phyloP scores from a whole-genome alignment of 2,888 invertebrate species.

The Eueremaeus valkanovi region DNA sequence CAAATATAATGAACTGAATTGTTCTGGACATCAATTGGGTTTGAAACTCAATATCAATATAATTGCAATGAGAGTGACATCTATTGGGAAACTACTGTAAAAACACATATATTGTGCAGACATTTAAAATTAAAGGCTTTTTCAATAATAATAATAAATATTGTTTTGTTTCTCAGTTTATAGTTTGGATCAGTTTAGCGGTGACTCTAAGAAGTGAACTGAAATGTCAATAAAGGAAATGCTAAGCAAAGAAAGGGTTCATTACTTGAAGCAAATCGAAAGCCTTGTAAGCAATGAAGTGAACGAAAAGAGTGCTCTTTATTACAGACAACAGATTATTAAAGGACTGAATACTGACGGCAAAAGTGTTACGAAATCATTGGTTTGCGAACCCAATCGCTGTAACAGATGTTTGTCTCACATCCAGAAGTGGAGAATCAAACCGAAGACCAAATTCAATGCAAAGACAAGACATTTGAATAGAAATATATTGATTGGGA shows the following conservation, averaged over 20 bases:
- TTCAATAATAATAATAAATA: too few species aligned
- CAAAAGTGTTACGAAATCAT: neutral
- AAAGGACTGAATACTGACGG: neutral
- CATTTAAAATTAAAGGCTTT: too few species aligned
- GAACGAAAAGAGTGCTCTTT: neutral
- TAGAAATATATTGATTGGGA: neutral
- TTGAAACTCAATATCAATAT: too few species aligned
- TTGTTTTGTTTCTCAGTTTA: too few species aligned
- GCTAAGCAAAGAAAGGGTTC: too few species aligned
- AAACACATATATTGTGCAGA: too few species aligned
- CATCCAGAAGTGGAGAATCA: constrained; percentile 25
- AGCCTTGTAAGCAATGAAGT: constrained; percentile 1
- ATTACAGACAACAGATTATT: constrained; percentile 24
- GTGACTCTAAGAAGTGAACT: too few species aligned
- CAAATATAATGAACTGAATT: too few species aligned
- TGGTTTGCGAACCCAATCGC: neutral
- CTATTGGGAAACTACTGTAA: constrained; percentile 10
- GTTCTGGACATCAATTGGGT: too few species aligned
- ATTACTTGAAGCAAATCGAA: constrained; percentile 9
- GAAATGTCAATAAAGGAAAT: too few species aligned
- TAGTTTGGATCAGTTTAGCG: too few species aligned
- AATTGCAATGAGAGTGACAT: constrained; percentile 19
- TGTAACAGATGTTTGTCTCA: constrained; percentile 19
- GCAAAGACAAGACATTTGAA: neutral
- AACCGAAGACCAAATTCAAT: neutral